Base-by-base conservation (phyloP, 2,113 vertebrate genomes). In the Mustela nigripes region DNA sequence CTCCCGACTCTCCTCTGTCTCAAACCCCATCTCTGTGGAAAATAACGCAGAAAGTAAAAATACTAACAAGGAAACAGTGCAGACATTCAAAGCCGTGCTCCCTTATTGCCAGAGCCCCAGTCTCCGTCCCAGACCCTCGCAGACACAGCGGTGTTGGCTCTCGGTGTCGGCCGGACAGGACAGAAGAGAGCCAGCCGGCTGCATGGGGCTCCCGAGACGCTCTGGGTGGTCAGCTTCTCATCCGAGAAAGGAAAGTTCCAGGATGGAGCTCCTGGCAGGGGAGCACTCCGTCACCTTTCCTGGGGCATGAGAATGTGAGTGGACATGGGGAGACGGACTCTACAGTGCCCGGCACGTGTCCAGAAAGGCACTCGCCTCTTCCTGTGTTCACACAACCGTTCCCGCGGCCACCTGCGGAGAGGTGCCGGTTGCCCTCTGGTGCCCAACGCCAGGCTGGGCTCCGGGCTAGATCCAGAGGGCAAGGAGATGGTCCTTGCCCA, bases 11-110 rank as follows among this genome's bases (percentile, higher is more conserved):
- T 80, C 53, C 56, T 71, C 53, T 79, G 18, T 24, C 31, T 63
- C 80, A 39, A 89, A n/a, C 0, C 11, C 73, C 56, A 50, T 74
- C 60, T 92, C 80, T 76, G 50, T 28, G 36, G 89, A 94, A 63
- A 94, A n/a, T 16, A 62, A 53, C 5, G 12, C 53, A 10, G 7
- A 31, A 24, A 31, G 36, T 33, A 21, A 82, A 1, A 39, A 71
- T 3, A 24, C 5, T 28, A 84, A 80, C 11, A 7, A 79, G 36
- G 62, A 69, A 87, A 87, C 22, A 56, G 31, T 10, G 22, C 1
- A 28, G 42, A 63, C 18, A 0, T 45, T 76, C n/a, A 79, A 69
- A 56, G 31, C 14, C 15, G 0, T 16, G 53, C 45, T 36, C 3
- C 60, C 45, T 71, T 11, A 14, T 2, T 11, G 73, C 62, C 22